These are phyloP conservation scores for Gerris lacustris DNA, from an alignment of 2,888 invertebrate species.

Conservation along the genomic window DNA sequence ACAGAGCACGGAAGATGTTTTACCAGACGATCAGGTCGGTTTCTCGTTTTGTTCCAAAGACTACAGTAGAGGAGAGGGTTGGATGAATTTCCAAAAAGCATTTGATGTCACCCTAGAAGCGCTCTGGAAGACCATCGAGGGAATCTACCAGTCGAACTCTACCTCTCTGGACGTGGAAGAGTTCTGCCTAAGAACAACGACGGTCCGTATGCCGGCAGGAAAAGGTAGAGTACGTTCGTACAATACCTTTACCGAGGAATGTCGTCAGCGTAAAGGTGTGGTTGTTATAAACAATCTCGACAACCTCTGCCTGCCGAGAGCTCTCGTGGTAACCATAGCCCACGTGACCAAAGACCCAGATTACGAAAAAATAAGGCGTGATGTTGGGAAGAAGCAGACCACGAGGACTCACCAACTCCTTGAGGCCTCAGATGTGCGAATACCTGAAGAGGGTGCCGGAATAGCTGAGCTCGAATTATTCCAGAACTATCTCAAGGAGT, in stretches of 20 bases:
- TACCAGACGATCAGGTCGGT: too few species aligned
- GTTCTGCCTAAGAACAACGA: background rate
- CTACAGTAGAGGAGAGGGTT: too few species aligned
- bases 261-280: conserved; percentile 18
- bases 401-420: background rate
- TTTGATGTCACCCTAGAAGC: too few species aligned
- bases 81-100: too few species aligned
- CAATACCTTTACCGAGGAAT: conserved; percentile 23
- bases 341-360: conserved; percentile 20
- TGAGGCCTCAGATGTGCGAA: conserved; percentile 19
- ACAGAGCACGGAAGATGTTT: too few species aligned
- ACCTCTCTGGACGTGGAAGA: too few species aligned
- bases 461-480: conserved; percentile 9
- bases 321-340: conserved; percentile 24
- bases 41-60: too few species aligned
- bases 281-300: conserved; percentile 26
- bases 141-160: too few species aligned
- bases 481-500: conserved; percentile 12
- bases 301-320: conserved; percentile 18
- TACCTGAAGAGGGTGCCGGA: background rate
- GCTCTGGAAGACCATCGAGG: too few species aligned
- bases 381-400: conserved; percentile 8
- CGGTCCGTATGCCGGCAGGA: conserved; percentile 18
- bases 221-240: conserved; percentile 7
- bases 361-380: conserved; percentile 19